These are phyloP conservation scores for Thermophis baileyi DNA, from an alignment of 2,113 vertebrate genomes.

Conservation along the genomic window DNA sequence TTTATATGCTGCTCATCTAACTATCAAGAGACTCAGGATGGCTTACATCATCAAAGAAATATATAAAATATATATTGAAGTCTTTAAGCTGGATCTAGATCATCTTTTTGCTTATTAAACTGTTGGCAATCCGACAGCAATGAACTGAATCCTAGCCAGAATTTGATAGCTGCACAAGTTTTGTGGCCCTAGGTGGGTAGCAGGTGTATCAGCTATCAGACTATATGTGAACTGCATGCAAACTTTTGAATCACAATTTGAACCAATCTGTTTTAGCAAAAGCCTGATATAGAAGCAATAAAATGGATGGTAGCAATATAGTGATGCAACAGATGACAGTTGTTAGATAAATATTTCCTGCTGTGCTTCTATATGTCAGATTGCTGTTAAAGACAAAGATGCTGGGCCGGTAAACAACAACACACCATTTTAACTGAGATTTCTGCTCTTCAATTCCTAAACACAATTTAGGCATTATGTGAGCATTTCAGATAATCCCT, in stretches of 20 bases:
- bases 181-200: neutral
- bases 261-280: neutral
- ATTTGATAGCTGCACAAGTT: neutral
- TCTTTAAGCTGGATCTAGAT: neutral
- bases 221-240: neutral
- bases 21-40: no score
- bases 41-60: neutral
- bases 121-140: neutral
- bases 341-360: neutral
- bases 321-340: neutral
- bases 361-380: neutral
- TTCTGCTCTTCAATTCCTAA: neutral
- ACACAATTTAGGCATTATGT: neutral
- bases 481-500: neutral
- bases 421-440: neutral
- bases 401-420: neutral
- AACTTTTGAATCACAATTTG: neutral
- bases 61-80: no score
- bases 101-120: neutral
- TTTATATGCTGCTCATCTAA: no score
- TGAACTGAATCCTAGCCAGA: neutral
- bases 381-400: neutral
- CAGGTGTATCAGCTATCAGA: neutral
- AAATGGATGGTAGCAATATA: neutral
- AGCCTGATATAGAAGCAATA: neutral